Base-by-base conservation (phyloP, 2,113 vertebrate species). In the Calidris pugnax region DNA sequence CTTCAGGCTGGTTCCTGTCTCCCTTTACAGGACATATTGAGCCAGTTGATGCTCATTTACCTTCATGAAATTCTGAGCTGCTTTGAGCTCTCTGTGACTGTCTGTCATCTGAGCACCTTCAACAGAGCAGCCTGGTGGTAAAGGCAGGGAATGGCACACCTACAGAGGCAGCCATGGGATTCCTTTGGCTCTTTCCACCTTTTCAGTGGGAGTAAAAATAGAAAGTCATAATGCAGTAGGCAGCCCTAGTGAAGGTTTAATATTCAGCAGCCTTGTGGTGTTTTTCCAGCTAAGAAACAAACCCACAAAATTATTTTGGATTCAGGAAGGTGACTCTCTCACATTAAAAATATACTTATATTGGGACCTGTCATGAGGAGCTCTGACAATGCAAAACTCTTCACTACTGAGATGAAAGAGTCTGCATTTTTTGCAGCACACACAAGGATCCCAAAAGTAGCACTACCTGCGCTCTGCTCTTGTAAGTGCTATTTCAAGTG, bases 221-320 rank as follows among this genome's bases (percentile, higher is more conserved):
- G 85, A 28, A 87, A 96, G 67, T 22, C 39, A 51, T 74, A 37
- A 39, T 39, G 50, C 87, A 87, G 87, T 28, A 43, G 64, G 64
- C 16, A 55, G 73, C 71, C 33, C 51, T 43, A 21, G 47, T 5
- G 51, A 30, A 71, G 71, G 51, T 51, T 94, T 63, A 43, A 14
- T 22, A 66, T 67, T 69, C 85, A 77, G 39, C 48, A 82, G 71
- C 15, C 85, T 60, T 48, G 75, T 85, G 74, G 81, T 56, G 53
- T 16, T 66, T 91, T 93, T 90, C 48, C 90, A 95, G 71, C 51
- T 64, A 60, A 78, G 66, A 73, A 91, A 81, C 60, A 89, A 87
- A 85, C 1, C 35, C 45, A 73, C 76, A 55, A 17, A 21, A 66
- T 47, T 55, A 30, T 72, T 90, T 67, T 32, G 57, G 73, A 57